These are phyloP conservation scores for Listronotus oregonensis DNA, from an alignment of 1,140 invertebrate species.

Conservation along the genomic window DNA sequence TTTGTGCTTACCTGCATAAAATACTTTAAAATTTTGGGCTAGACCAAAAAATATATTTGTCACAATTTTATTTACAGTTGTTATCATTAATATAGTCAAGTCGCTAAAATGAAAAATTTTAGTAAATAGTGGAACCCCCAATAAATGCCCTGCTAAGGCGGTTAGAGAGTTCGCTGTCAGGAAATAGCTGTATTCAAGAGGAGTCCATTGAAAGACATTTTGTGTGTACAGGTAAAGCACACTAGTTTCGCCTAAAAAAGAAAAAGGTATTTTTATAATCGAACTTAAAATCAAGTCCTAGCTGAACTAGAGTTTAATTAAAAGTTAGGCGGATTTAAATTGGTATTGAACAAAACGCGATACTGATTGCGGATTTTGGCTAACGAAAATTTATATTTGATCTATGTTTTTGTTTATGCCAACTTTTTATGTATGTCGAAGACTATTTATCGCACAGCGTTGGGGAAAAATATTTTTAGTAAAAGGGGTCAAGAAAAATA, in stretches of 20 bases:
- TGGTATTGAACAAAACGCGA: no score
- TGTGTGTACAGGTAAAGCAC: conserved; percentile 46
- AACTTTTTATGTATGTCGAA: no score
- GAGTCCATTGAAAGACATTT: conserved; percentile 48
- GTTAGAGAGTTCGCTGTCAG: conserved; percentile 43
- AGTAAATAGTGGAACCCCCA: conserved; percentile 48
- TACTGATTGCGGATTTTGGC: no score
- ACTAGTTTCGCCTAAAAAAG: conserved; percentile 41
- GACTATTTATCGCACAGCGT: no score
- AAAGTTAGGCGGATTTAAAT: no score
- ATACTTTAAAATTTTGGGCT: conserved; percentile 33
- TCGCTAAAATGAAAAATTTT: conserved; percentile 48
- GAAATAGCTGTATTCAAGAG: conserved; percentile 47
- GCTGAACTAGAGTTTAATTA: no score
- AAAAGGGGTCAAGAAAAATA: no score
- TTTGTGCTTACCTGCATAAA: conserved; percentile 49
- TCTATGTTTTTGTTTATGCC: no score
- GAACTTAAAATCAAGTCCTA: no score
- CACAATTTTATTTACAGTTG: conserved; percentile 49
- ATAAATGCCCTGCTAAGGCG: conserved; percentile 43
- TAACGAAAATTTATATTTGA: no score
- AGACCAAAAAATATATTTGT: conserved; percentile 48
- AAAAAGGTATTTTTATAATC: background rate
- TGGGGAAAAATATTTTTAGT: no score
- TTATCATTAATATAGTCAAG: conserved; percentile 44